These are phyloP conservation scores for Prinia subflava DNA, from an alignment of 2,113 vertebrate genomes.

Conservation along the genomic window DNA sequence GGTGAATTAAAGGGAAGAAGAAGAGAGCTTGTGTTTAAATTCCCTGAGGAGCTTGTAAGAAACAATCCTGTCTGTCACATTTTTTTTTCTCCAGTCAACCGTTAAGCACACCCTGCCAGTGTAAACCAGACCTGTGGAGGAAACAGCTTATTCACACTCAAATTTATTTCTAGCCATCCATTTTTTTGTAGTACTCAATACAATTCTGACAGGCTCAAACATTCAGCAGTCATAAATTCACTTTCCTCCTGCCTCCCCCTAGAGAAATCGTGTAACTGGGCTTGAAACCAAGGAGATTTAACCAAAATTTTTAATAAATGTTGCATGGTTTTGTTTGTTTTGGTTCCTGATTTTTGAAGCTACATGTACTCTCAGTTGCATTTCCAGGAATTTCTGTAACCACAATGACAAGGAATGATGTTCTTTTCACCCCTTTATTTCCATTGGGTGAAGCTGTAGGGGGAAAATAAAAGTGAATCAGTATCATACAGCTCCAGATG, in stretches of 20 bases:
- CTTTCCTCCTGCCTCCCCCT: neutral
- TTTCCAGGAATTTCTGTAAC: neutral
- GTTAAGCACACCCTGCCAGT: neutral
- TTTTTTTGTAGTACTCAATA: neutral
- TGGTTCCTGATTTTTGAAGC: neutral
- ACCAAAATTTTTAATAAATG: neutral
- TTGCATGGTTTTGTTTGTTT: neutral
- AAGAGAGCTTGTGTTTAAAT: neutral
- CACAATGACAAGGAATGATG: neutral
- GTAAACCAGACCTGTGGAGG: constrained; percentile 3
- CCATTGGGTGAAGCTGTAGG: neutral
- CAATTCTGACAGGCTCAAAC: neutral
- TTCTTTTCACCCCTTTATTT: neutral
- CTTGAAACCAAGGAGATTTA: neutral
- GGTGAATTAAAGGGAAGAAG: neutral
- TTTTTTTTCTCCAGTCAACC: constrained; percentile 10
- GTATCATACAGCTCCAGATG: neutral
- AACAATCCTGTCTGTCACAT: constrained; percentile 14
- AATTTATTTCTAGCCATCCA: neutral
- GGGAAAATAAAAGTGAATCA: neutral
- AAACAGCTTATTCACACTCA: constrained; percentile 39
- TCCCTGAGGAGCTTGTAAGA: neutral
- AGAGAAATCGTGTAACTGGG: neutral
- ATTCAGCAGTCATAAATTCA: neutral
- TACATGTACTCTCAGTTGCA: neutral